These are phyloP conservation scores for Galbula dea DNA, from an alignment of 2,113 vertebrate species.

Conservation along the genomic window DNA sequence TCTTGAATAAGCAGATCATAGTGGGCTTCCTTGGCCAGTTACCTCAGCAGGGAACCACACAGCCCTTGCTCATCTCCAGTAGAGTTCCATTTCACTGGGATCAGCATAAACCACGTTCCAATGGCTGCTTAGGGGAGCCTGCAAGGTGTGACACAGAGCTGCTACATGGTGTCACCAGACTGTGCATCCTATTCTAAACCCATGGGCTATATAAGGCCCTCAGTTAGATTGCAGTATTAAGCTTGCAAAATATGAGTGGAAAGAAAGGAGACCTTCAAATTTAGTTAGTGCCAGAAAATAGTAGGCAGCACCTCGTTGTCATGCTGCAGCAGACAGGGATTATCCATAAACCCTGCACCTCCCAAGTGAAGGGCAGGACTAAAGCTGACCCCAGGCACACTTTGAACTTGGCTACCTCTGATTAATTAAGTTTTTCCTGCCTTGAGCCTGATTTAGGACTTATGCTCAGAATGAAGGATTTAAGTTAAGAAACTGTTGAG, in stretches of 20 bases:
- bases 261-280: background rate
- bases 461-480: slow-evolving; percentile 55
- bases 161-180: background rate
- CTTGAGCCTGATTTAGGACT: slow-evolving; percentile 54
- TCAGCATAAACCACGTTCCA: background rate
- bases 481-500: slow-evolving; percentile 45
- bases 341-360: slow-evolving; percentile 2
- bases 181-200: background rate
- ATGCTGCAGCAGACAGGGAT: slow-evolving; percentile 27
- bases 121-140: background rate
- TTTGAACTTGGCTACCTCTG: slow-evolving; percentile 47
- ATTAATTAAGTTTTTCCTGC: slow-evolving; percentile 60
- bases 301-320: background rate
- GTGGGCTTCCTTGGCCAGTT: background rate
- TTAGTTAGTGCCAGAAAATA: background rate
- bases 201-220: background rate
- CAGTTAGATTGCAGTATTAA: background rate
- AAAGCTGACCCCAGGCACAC: slow-evolving; percentile 20
- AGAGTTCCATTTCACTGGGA: background rate
- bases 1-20: fast-evolving
- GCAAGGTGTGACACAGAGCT: fast-evolving
- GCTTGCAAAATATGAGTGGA: background rate
- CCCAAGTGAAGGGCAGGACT: background rate
- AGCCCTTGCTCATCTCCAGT: background rate
- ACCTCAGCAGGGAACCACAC: fast-evolving